phyloP scores from a whole-genome alignment of 2,797 vertebrate species.

The Moxostoma hubbsi region DNA sequence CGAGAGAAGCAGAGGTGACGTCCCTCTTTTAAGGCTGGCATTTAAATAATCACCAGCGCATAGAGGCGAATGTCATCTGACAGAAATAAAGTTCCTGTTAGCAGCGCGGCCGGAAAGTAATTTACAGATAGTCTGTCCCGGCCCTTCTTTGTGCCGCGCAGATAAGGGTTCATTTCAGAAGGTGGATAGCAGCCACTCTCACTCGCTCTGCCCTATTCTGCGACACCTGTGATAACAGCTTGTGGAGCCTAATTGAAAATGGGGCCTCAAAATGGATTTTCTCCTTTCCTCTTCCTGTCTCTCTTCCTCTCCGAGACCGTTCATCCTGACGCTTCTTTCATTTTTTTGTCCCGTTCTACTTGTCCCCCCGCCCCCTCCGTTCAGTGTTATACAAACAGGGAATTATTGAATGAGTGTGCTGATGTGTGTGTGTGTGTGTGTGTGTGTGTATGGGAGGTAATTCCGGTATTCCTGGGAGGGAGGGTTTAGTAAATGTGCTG shows the following conservation, averaged over 20 bases:
- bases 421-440: slow-evolving; percentile 47
- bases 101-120: slow-evolving; percentile 98
- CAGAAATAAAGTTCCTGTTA: slow-evolving; percentile 99
- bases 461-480: slow-evolving; percentile 28
- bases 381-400: slow-evolving; percentile 73
- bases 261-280: slow-evolving; percentile 99
- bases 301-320: slow-evolving; percentile 29
- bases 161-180: slow-evolving; percentile 99
- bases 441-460: slow-evolving; percentile 51
- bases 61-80: slow-evolving; percentile 97
- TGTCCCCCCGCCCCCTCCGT: slow-evolving; percentile 17
- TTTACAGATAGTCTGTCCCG: slow-evolving; percentile 99
- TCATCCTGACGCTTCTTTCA: slow-evolving; percentile 30
- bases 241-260: slow-evolving; percentile 99
- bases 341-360: slow-evolving; percentile 55
- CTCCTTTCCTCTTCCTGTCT: slow-evolving; percentile 85
- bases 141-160: slow-evolving; percentile 96
- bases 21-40: slow-evolving; percentile 82
- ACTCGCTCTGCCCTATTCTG: slow-evolving; percentile 96
- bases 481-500: slow-evolving; percentile 46
- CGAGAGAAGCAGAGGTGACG: slow-evolving; percentile 45
- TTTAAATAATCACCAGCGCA: slow-evolving; percentile 96
- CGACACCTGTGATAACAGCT: slow-evolving; percentile 99
- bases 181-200: slow-evolving; percentile 99
- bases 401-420: slow-evolving; percentile 83